A percentile compares a stretch with the other conserved stretches of the same genome.
Conservation (phyloP, 92 coral and sea anemone genomes). For the Scolanthus callimorphus region DNA sequence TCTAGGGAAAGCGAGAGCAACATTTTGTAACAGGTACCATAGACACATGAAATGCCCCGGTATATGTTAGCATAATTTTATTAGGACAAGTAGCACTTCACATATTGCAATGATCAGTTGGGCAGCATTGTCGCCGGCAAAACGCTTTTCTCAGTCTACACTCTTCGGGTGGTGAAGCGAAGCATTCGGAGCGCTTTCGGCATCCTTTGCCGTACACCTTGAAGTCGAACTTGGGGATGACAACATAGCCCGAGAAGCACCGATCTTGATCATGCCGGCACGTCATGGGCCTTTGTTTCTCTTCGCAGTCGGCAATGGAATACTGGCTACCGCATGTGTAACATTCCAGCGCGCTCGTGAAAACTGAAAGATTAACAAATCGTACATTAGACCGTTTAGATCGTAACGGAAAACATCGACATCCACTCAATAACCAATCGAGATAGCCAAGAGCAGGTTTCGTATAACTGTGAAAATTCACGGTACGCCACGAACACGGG, state of each 20-base stretch:
- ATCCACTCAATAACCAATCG: no score
- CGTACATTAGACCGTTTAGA: no score
- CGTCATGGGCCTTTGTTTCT: neutral
- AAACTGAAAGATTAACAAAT: neutral
- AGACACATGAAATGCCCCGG: neutral
- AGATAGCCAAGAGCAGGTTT: no score
- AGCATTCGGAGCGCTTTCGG: neutral
- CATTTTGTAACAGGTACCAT: no score
- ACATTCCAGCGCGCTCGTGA: neutral
- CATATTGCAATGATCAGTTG: neutral
- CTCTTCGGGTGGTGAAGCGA: neutral
- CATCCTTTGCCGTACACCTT: slow-evolving; percentile 5
- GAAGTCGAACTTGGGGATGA: neutral
- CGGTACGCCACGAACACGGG: no score
- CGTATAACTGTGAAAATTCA: no score
- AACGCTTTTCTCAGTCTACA: neutral
- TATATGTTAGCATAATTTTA: neutral
- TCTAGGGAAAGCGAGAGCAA: no score
- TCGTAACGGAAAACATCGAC: no score
- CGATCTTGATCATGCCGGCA: neutral
- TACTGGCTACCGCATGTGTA: slow-evolving; percentile 2
- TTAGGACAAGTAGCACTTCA: no score
- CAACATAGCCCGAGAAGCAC: neutral
- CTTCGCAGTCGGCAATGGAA: neutral
- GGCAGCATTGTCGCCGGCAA: neutral